Evolutionary conservation across 2,888 invertebrate species (phyloP).

Genomic region (Copidosoma aretas): DNA sequence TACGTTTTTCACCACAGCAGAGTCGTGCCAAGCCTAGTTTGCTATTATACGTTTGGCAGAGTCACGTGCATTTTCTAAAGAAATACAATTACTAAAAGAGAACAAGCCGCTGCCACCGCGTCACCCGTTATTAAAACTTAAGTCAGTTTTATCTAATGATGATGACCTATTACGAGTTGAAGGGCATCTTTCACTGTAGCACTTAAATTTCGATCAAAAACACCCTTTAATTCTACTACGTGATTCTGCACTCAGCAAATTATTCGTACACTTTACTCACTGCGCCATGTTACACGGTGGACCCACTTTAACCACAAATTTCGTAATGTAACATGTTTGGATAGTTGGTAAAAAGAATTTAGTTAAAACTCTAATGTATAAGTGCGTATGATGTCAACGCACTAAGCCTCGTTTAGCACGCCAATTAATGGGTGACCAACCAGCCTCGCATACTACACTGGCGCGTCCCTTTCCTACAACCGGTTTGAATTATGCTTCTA

Average conservation of each 20-base stretch:
- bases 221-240: slow-evolving; percentile 11
- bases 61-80: not conserved
- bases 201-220: not conserved
- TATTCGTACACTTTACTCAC: slow-evolving; percentile 14
- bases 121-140: not conserved
- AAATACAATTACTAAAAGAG: not conserved
- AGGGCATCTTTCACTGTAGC: not conserved
- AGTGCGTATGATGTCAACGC: not conserved
- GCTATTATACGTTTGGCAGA: not conserved
- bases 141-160: slow-evolving; percentile 1
- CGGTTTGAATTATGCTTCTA: too few species aligned
- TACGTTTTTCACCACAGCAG: not conserved
- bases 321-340: slow-evolving; percentile 11
- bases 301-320: slow-evolving; percentile 9
- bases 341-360: slow-evolving; percentile 5
- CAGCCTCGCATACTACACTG: too few species aligned
- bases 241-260: slow-evolving; percentile 5
- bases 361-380: not conserved
- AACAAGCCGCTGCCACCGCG: not conserved
- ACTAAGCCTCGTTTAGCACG: not conserved
- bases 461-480: too few species aligned
- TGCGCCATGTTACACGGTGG: slow-evolving; percentile 12
- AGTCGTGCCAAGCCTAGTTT: not conserved
- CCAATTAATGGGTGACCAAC: slow-evolving; percentile 2
- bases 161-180: slow-evolving; percentile 6